Base-by-base conservation (phyloP, 2,888 invertebrate species). In the Agonopterix heracliana region DNA sequence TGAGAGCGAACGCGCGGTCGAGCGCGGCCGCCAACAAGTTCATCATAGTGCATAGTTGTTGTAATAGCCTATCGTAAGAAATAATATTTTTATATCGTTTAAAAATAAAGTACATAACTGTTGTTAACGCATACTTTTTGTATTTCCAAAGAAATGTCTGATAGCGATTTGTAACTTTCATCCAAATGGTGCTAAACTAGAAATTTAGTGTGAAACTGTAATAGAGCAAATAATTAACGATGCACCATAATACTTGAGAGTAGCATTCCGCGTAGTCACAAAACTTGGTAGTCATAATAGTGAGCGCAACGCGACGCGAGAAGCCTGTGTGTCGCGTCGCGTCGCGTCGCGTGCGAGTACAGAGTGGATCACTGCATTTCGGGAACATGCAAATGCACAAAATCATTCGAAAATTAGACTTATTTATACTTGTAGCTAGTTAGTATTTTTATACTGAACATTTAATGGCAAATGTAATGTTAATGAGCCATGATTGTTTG, bases 11-110 rank as follows among this genome's bases (percentile, higher is more conserved):
- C 35, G 43, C 41, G 41, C 45, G 51, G 45, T 48, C 45, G 49
- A n/a, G 11, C 26, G 9, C 47, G 38, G n/a, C n/a, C 38, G 48
- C 40, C 34, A 11, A 38, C 44, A 14, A 45, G 44, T 51, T 45
- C 47, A 51, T 41, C 47, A 51, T 55, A 68, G 57, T 65, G 59
- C 63, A 57, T 71, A 68, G 57, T 68, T 71, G 70, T 74, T 76
- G 70, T 76, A 74, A 71, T 71, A 74, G 71, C 68, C 71, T 81
- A 79, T 67, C 73, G 60, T 81, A 84, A 85, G 77, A 81, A 78
- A 79, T 75, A 63, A 81, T 86, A 86, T 86, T 87, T 87, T 86
- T 86, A 80, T 86, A 87, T 82, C 76, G 79, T 84, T 80, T 78
- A 75, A 81, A 81, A 85, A 81, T 82, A 78, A 82, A 85, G 73